Conservation (phyloP, 1,140 invertebrate species). For the Oscheius sp. region DNA sequence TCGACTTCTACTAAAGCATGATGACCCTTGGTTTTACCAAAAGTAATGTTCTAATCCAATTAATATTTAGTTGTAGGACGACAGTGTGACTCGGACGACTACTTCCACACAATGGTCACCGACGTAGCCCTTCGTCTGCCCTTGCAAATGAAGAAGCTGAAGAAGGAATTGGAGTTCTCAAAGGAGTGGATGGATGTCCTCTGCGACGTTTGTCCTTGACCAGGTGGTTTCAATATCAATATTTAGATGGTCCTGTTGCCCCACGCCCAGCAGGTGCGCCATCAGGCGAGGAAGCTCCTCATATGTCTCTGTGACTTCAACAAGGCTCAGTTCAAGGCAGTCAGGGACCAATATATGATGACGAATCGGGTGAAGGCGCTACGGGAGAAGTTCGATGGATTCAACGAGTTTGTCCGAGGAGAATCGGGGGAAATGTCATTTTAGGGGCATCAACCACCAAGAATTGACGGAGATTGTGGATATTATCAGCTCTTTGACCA, state of each 20-base stretch:
- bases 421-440: too few relatives aligned
- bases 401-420: too few relatives aligned
- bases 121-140: background rate
- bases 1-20: too few relatives aligned
- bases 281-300: slow-evolving; percentile 16
- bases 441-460: slow-evolving; percentile 15
- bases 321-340: slow-evolving; percentile 10
- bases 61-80: too few relatives aligned
- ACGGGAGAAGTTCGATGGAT: background rate
- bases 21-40: too few relatives aligned
- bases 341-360: slow-evolving; percentile 26
- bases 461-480: slow-evolving; percentile 29
- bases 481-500: slow-evolving; percentile 7
- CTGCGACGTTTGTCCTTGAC: too few relatives aligned
- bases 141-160: background rate
- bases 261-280: background rate
- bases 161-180: background rate
- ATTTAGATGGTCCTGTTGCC: background rate
- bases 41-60: too few relatives aligned
- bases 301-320: background rate
- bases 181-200: slow-evolving; percentile 2
- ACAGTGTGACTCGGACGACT: too few relatives aligned
- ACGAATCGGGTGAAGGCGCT: slow-evolving; percentile 4
- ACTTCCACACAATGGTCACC: background rate
- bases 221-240: too few relatives aligned